Evolutionary conservation across 2,113 vertebrate genomes (phyloP), one percentile per base, ranked within the genome.

Genomic region (Phalacrocorax carbo): DNA sequence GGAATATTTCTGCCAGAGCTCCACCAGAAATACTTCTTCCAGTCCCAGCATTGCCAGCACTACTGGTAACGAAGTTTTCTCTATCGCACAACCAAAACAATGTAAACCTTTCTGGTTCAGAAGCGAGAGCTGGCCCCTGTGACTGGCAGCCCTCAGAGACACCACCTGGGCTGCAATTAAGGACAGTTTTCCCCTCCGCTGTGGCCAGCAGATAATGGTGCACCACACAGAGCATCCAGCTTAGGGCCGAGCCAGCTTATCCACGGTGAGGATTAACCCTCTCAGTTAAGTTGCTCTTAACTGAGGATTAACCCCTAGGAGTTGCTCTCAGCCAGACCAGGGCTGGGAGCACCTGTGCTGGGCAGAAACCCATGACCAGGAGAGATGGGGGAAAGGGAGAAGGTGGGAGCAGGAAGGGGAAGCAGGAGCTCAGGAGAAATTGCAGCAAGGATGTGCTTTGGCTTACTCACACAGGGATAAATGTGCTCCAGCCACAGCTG

Each of bases 281-380:
- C 38, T 38, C 38, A 38, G 38, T 38, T 38, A 38, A 38, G 38
- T 38, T 38, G 38, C 4, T 38, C 38, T 38, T 38, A 38, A 38
- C 38, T 5, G 4, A 42, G 38, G 52, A 76, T 7, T 75, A 91
- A 86, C 12, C 15, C 27, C 38, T 38, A 38, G 38, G 38, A 38
- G 64, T 0, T 29, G 38, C 21, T 38, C 25, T 71, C 1, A 0
- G n/a, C 36, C 65, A 54, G 49, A 61, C 1, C 26, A 66, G 13
- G 27, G 61, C n/a, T 2, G 1, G 5, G 3, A 72, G 52, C 27
- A 62, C 25, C 48, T 3, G 1, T 1, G 2, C 1, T 22, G 30
- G 46, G 42, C 46, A 78, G 65, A 92, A 82, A 78, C 13, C 7
- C 66, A 64, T 0, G 0, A 29, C 11, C 12, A 44, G 66, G 22